Evolutionary conservation across 2,797 vertebrate genomes (phyloP), one percentile per base, ranked within the genome.

Genomic region (Malurus leucopterus): DNA sequence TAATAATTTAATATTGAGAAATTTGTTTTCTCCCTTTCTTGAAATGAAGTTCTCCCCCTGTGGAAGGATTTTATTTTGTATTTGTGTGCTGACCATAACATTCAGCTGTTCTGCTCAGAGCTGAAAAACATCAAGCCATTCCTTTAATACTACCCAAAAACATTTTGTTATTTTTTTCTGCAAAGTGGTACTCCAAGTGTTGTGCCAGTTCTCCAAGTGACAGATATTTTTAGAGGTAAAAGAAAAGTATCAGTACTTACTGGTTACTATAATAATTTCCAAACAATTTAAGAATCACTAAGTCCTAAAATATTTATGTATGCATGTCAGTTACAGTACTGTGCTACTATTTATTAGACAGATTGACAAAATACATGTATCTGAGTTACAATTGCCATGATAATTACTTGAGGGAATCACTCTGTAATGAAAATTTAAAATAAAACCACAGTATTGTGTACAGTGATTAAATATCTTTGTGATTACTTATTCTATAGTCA

Each of bases 111-210:
- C 70, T 78, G 63, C 61, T 89, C 73, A 41, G 70, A 89, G 76
- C 55, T 88, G 74, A 89, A 81, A 92, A 89, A 44, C 23, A 80
- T 68, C 41, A 58, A 88, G 70, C 23, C 2, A 4, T 80, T 87
- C 43, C 59, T 93, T 91, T 79, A 94, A 92, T 92, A 54, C 46
- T 84, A 91, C 64, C 43, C 72, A 86, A 88, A 92, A 92, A 94
- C n/a, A 65, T 67, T 92, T 87, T 83, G 41, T 32, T 71, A 12
- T 83, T 89, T 81, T 78, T 74, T 86, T n/a, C 43, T 43, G 53
- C 70, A 81, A 87, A 88, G 27, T 79, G 63, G 51, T 86, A 70
- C 61, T 73, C 63, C 67, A 72, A 90, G 68, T 67, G 44, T 67
- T 9, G 2, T 78, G 72, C 61, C 79, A 78, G 70, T 61, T 93